Percentiles rank a stretch among this genome's conserved stretches.
phyloP scores from a whole-genome alignment of 2,888 invertebrate species.

The Clostera curtula region DNA sequence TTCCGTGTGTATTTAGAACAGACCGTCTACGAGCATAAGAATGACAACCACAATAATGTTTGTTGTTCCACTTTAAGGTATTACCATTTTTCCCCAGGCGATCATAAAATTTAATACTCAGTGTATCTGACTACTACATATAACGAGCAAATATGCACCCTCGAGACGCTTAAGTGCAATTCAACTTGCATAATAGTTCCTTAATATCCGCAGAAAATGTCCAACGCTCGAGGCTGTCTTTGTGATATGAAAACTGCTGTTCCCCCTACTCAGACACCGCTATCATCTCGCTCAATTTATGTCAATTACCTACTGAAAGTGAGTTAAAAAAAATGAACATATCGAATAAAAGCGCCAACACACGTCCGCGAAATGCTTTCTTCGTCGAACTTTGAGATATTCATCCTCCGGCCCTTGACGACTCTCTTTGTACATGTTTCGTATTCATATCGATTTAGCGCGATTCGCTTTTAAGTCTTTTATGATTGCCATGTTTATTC shows the following conservation, averaged over 20 bases:
- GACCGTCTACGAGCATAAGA: no score
- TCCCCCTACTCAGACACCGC: conserved; percentile 11
- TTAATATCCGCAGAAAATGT: no score
- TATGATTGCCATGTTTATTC: conserved; percentile 17
- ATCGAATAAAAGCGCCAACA: conserved; percentile 27
- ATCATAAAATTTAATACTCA: no score
- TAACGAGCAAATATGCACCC: no score
- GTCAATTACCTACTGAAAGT: conserved; percentile 34
- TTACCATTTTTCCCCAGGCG: no score
- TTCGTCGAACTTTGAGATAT: conserved; percentile 41
- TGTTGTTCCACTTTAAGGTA: no score
- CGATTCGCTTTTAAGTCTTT: conserved; percentile 24
- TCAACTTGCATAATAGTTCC: no score
- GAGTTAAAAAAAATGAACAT: conserved; percentile 25
- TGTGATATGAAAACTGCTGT: not conserved
- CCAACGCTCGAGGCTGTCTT: no score
- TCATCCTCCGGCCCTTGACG: conserved; percentile 36
- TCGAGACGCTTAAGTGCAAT: no score
- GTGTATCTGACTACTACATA: no score
- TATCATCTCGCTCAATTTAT: conserved; percentile 32
- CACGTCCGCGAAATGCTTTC: conserved; percentile 21
- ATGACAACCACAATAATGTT: no score
- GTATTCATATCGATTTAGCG: conserved; percentile 23
- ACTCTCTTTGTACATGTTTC: conserved; percentile 33
- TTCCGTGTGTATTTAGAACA: no score